Evolutionary conservation across 1,140 invertebrate species (phyloP), one percentile per base, ranked within the genome.

Genomic region (Heliconius melpomene): DNA sequence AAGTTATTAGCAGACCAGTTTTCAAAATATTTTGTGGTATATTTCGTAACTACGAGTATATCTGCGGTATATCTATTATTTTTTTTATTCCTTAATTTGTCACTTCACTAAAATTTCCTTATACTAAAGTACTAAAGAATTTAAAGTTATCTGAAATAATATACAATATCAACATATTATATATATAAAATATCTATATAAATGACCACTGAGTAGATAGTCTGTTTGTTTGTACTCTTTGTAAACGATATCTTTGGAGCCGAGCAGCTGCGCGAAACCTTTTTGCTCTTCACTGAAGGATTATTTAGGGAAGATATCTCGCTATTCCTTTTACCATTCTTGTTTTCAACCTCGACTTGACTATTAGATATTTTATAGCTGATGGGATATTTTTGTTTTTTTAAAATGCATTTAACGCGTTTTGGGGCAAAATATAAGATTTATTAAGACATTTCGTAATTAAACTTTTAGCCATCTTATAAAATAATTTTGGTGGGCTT

Each of bases 221-320:
- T 80, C 72, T 82, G 87, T 90, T 86, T 88, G 85, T 85, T 75
- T 88, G 87, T 88, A 85, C 86, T 90, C 88, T 93, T 92, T 92
- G 90, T 89, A 87, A 92, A 89, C 89, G 90, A 93, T 93, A 91
- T 89, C 91, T 87, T 85, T 83, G 90, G 90, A 91, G 90, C 85
- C 83, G 80, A 88, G 85, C 90, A 91, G 90, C 91, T 92, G 90
- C 85, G 89, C 82, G 73, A 74, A 73, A 73, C 80, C 84, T 83
- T 87, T 86, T 87, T 84, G 83, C 79, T 84, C 79, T 46, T 84
- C 78, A 38, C 32, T 70, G 82, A 81, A 78, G 79, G 80, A 83
- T 86, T 86, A 84, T 86, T 86, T 85, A 80, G 75, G 79, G 75
- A 77, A 72, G 72, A 52, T 77, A 71, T 75, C 72, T 80, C 52